Evolutionary conservation across 2,888 invertebrate genomes (phyloP).

Genomic region (Eilema sororculum): DNA sequence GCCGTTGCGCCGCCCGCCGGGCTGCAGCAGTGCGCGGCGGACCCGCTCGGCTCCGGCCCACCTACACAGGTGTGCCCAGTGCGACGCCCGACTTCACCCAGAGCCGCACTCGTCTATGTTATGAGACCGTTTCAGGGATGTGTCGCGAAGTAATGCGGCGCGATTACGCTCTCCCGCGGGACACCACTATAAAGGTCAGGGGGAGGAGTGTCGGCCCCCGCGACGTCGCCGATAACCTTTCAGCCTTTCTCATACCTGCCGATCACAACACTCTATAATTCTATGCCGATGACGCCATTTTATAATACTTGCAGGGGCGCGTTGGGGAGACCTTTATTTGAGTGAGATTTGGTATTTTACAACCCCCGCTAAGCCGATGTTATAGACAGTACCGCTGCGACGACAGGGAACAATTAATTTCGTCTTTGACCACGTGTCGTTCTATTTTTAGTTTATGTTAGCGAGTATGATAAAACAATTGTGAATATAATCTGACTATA

Average conservation of each 20-base stretch:
- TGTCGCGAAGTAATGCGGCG: slow-evolving; percentile 67
- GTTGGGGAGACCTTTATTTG: slow-evolving; percentile 65
- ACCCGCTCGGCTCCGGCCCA: slow-evolving; percentile 43
- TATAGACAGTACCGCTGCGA: slow-evolving; percentile 25
- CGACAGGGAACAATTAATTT: slow-evolving; percentile 54
- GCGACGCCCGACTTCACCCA: slow-evolving; percentile 53
- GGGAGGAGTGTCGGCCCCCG: slow-evolving; percentile 57
- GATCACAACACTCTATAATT: slow-evolving; percentile 59
- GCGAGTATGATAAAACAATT: slow-evolving; percentile 22
- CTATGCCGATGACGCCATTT: slow-evolving; percentile 68
- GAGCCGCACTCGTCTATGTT: slow-evolving; percentile 54
- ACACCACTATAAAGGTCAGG: slow-evolving; percentile 71
- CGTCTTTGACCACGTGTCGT: slow-evolving; percentile 56
- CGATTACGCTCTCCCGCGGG: slow-evolving; percentile 66
- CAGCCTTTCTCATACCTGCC: slow-evolving; percentile 66
- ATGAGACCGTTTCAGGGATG: slow-evolving; percentile 60
- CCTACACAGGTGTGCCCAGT: slow-evolving; percentile 63
- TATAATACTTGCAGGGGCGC: slow-evolving; percentile 66
- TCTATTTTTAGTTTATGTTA: slow-evolving; percentile 56
- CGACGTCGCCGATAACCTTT: slow-evolving; percentile 62
- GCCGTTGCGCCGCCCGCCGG: slow-evolving; percentile 61
- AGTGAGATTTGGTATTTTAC: slow-evolving; percentile 65
- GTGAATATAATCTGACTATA: background rate
- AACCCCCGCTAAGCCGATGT: slow-evolving; percentile 37
- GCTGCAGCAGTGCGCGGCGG: slow-evolving; percentile 73